Conservation (phyloP, 2,113 vertebrate genomes). For the pig (Sus scrofa) region DNA sequence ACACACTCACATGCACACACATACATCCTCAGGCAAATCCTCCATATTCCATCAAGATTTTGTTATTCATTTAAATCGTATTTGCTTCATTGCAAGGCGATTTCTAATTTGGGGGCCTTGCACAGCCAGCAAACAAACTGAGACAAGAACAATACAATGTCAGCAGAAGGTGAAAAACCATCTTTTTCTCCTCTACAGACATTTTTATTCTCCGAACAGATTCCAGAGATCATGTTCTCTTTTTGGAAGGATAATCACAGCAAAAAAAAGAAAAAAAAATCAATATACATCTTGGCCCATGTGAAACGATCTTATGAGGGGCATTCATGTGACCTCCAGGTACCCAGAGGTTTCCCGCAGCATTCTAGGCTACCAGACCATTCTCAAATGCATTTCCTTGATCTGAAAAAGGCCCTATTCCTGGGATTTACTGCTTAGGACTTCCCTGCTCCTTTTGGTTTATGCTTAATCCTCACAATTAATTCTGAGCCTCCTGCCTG, state of each 20-base stretch:
- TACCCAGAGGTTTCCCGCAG: not conserved
- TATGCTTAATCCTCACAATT: conserved; percentile 55
- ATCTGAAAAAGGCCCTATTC: not conserved
- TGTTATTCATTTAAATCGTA: not conserved
- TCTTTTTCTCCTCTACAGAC: not conserved
- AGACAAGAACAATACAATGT: not conserved
- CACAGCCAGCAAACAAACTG: not conserved
- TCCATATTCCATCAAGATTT: not conserved
- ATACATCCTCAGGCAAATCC: not conserved
- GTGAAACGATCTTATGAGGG: conserved; percentile 49
- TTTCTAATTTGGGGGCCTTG: not conserved
- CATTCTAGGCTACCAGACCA: not conserved
- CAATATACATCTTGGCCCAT: conserved; percentile 54
- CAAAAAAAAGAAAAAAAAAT: conserved; percentile 39
- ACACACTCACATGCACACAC: not conserved
- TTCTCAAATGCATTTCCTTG: not conserved
- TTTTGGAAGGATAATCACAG: conserved; percentile 69
- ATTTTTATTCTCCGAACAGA: conserved; percentile 21
- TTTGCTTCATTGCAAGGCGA: not conserved
- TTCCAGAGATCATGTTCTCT: conserved; percentile 69
- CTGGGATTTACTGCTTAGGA: conserved; percentile 34
- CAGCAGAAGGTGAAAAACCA: not conserved
- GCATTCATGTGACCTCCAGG: conserved; percentile 26
- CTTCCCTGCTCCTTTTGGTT: conserved; percentile 10
- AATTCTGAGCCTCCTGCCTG: conserved; percentile 47